Base-by-base conservation (phyloP, 1,140 invertebrate genomes). In the Venustaconcha ellipsiformis region DNA sequence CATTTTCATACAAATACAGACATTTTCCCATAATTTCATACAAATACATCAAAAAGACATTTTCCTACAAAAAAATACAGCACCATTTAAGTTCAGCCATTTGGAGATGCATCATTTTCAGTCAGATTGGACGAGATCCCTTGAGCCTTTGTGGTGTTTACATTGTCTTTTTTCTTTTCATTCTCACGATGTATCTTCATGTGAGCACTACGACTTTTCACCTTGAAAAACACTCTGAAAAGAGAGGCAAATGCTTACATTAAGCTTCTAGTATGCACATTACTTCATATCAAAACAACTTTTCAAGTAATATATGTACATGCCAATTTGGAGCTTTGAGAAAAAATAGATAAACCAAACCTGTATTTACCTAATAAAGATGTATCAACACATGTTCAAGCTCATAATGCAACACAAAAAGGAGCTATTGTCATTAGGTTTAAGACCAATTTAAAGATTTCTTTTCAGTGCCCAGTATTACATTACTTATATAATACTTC, bases 161-260 rank as follows among this genome's bases (percentile, higher is more conserved):
- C 66, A 37, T 56, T 13, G 23, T 65, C 15, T 65, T 65, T 65
- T 67, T 74, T 71, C 69, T 81, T 82, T 56, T 74, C 73, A 58
- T 78, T 78, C 66, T 81, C 80, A 67, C 88, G 76, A 74, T 99
- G 97, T 78, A 96, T 97, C 92, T 98, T 98, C 97, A 98, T 99
- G 91, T 99, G 97, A 72, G 97, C 96, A 92, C 96, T 98, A 91
- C 97, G 94, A 92, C 96, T 98, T 93, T 98, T 98, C 84, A 98
- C 96, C 94, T 98, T 98, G 91, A 94, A 94, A 93, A 98, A 99
- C 90, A 97, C 94, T 93, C 96, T 98, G 93, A 82, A 93, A 94
- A 89, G 89, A 87, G 79, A 69, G 78, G 63, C 67, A 30, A 56
- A 73, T 48, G 65, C 3, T 60, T 48, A 48, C 37, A 48, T 48